A percentile compares a stretch with the other conserved stretches of the same genome.
phyloP scores from a whole-genome alignment of 2,888 invertebrate genomes.

The Pandemis cinnamomeana region DNA sequence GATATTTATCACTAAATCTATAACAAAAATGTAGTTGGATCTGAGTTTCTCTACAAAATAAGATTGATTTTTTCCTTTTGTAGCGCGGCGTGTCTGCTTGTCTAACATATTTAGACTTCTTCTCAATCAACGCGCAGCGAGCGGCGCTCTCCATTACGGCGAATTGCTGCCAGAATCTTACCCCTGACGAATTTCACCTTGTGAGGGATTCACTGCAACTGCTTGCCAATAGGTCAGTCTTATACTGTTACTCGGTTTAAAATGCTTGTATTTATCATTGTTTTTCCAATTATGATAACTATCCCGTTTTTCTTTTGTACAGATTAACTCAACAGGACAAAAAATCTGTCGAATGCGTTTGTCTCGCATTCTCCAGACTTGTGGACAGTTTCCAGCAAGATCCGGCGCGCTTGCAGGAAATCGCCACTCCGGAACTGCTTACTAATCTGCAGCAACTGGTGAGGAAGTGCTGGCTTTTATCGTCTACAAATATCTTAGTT shows the following conservation, averaged over 20 bases:
- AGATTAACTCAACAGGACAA: conserved; percentile 95
- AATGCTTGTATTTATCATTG: not conserved
- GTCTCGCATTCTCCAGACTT: conserved; percentile 97
- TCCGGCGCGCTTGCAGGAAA: conserved; percentile 95
- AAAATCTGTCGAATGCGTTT: conserved; percentile 98
- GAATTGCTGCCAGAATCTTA: conserved; percentile 98
- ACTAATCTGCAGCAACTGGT: conserved; percentile 97
- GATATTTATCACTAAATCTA: not conserved
- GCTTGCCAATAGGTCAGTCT: conserved; percentile 86
- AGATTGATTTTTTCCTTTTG: conserved; percentile 48
- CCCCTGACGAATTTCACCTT: conserved; percentile 96
- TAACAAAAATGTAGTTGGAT: too few species aligned
- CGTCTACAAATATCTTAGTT: not conserved
- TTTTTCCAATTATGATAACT: not conserved
- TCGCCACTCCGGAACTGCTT: conserved; percentile 95
- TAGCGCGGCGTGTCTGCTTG: conserved; percentile 98
- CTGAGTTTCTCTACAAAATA: too few species aligned
- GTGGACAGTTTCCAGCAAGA: conserved; percentile 98
- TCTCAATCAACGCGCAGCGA: conserved; percentile 98
- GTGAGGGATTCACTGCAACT: conserved; percentile 94
- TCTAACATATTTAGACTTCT: conserved; percentile 98
- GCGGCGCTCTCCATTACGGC: conserved; percentile 98
- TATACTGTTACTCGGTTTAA: not conserved
- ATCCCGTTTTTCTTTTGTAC: conserved; percentile 43
- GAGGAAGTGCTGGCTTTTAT: conserved; percentile 53